phyloP scores from a whole-genome alignment of 1,140 invertebrate species.

The Drosophila saltans region DNA sequence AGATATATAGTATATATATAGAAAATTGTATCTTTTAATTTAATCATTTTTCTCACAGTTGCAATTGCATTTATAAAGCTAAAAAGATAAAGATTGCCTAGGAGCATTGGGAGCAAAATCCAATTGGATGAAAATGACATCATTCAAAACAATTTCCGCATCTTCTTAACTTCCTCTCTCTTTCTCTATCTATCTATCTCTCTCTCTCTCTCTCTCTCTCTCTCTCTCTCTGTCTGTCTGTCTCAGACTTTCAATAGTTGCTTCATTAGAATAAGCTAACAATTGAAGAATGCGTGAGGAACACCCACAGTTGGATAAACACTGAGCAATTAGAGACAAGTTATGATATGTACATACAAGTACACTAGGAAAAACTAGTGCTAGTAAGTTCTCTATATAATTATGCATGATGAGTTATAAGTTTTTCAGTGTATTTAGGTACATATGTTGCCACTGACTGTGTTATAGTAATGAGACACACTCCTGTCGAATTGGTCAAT shows the following conservation, averaged over 20 bases:
- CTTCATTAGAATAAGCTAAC: slow-evolving; percentile 76
- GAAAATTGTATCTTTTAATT: slow-evolving; percentile 69
- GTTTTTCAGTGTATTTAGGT: slow-evolving; percentile 45
- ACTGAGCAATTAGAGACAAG: slow-evolving; percentile 76
- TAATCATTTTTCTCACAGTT: slow-evolving; percentile 77
- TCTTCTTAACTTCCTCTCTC: slow-evolving; percentile 23
- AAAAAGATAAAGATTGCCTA: not conserved
- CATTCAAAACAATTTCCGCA: slow-evolving; percentile 56
- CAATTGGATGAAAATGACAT: slow-evolving; percentile 69
- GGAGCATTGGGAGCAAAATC: slow-evolving; percentile 29
- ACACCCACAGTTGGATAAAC: slow-evolving; percentile 77
- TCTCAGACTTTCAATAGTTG: not conserved
- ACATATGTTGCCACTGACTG: too few species aligned
- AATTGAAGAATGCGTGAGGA: slow-evolving; percentile 58
- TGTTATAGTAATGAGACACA: slow-evolving; percentile 34
- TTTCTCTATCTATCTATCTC: not conserved
- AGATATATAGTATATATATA: not conserved
- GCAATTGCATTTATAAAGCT: slow-evolving; percentile 1
- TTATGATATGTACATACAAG: slow-evolving; percentile 34
- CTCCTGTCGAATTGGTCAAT: slow-evolving; percentile 28
- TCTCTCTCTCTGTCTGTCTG: not conserved
- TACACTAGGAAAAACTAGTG: not conserved
- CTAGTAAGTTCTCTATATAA: not conserved
- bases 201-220: too few species aligned
- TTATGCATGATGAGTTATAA: too few species aligned